Evolutionary conservation across 2,797 vertebrate genomes (phyloP).

Genomic region (Setipinna tenuifilis): DNA sequence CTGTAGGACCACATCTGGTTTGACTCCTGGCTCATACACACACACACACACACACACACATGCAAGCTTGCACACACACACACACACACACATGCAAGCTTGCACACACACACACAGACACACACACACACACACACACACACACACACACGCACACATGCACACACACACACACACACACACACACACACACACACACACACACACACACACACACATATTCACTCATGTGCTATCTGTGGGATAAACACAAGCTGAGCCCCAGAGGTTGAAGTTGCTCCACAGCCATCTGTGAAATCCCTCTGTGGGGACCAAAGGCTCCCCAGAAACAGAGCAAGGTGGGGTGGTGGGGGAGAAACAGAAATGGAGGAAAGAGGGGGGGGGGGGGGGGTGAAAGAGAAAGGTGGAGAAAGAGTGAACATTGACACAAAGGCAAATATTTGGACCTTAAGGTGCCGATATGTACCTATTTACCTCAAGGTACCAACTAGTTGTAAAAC

Average conservation of each 20-base stretch:
- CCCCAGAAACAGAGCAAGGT: neutral
- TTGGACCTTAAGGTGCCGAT: too few species aligned
- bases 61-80: too few species aligned
- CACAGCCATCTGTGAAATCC: constrained; percentile 51
- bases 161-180: constrained; percentile 64
- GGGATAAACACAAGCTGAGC: constrained; percentile 8
- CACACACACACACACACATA: constrained; percentile 1
- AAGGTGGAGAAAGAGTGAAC: constrained; percentile 22
- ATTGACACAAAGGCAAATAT: neutral
- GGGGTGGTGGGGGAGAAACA: too few species aligned
- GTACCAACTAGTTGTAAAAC: too few species aligned
- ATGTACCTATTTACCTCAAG: too few species aligned
- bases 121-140: constrained; percentile 3
- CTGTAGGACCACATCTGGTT: neutral
- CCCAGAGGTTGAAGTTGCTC: constrained; percentile 44
- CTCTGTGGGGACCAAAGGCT: constrained; percentile 39
- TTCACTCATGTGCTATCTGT: neutral
- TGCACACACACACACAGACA: constrained; percentile 9
- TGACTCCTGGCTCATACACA: neutral
- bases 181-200: neutral
- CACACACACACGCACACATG: constrained; percentile 47
- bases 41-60: constrained; percentile 10
- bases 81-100: neutral
- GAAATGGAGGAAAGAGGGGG: neutral
- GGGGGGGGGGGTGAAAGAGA: neutral